A percentile compares a stretch with the other conserved stretches of the same genome.
These are phyloP conservation scores for Luscinia luscinia DNA, from an alignment of 2,797 vertebrate genomes.

Conservation along the genomic window DNA sequence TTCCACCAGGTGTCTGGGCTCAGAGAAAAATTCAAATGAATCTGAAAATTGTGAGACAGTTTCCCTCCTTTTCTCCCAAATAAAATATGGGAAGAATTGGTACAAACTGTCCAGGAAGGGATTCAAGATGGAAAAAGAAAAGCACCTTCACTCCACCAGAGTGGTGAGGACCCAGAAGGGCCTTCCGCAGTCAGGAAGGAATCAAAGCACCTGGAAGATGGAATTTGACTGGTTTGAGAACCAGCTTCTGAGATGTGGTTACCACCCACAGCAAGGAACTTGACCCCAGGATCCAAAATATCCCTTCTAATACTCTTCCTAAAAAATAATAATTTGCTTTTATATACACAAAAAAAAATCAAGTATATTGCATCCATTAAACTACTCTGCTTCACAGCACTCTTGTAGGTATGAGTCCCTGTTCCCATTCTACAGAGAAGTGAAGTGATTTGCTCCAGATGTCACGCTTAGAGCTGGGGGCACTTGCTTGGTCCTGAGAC, in stretches of 20 bases:
- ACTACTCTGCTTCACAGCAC: background rate
- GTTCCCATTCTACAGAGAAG: background rate
- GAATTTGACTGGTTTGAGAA: slow-evolving; percentile 32
- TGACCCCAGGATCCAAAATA: background rate
- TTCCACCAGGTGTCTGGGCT: slow-evolving; percentile 54
- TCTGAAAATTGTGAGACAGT: slow-evolving; percentile 35
- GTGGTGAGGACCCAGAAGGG: background rate
- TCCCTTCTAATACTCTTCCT: background rate
- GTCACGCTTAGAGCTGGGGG: background rate
- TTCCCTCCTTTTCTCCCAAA: slow-evolving; percentile 14
- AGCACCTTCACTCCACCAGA: background rate
- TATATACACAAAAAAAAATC: background rate
- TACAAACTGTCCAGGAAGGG: background rate
- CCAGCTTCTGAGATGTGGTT: slow-evolving; percentile 32
- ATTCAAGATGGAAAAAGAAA: slow-evolving; percentile 7
- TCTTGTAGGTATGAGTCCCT: background rate
- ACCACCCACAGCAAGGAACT: slow-evolving; percentile 23
- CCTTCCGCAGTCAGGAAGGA: background rate
- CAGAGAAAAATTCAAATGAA: slow-evolving; percentile 32
- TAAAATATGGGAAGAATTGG: slow-evolving; percentile 30
- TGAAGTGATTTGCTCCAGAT: background rate
- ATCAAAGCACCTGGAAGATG: slow-evolving; percentile 31
- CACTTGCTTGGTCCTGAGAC: accelerated
- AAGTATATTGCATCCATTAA: background rate
- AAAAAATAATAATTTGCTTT: slow-evolving; percentile 9